Percentiles rank a stretch among this genome's conserved stretches.
phyloP scores from a whole-genome alignment of 2,797 vertebrate species.

The Lophius americanus region DNA sequence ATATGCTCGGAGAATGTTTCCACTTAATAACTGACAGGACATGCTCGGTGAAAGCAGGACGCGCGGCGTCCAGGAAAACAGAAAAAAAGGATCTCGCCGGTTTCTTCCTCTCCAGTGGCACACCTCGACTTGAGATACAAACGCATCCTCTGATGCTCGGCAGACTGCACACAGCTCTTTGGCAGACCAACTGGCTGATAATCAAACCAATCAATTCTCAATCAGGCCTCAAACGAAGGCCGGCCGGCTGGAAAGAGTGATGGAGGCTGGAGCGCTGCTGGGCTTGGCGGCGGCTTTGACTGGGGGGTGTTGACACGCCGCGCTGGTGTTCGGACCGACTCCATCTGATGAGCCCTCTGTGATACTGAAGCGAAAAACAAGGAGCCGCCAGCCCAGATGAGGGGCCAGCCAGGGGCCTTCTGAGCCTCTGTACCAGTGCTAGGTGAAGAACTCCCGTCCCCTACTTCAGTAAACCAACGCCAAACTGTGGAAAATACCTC shows the following conservation, averaged over 20 bases:
- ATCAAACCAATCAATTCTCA: conserved; percentile 26
- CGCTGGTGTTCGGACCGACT: conserved; percentile 32
- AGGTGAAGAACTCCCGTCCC: no score
- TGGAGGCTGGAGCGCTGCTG: conserved; percentile 21
- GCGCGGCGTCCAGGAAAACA: conserved; percentile 15
- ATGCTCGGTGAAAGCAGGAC: conserved; percentile 22
- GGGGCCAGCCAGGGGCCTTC: conserved; percentile 53
- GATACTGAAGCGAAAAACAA: conserved; percentile 17
- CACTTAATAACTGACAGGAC: conserved; percentile 40
- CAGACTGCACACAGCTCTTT: conserved; percentile 25
- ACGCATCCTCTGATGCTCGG: background rate
- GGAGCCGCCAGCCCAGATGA: conserved; percentile 40
- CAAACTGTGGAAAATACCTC: conserved; percentile 47
- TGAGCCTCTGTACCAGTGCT: conserved; percentile 28
- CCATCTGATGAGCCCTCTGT: conserved; percentile 15
- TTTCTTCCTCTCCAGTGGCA: conserved; percentile 13
- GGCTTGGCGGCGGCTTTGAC: conserved; percentile 34
- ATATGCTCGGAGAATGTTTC: conserved; percentile 54
- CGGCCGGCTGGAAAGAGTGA: conserved; percentile 19
- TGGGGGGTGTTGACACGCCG: conserved; percentile 23
- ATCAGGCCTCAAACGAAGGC: conserved; percentile 24
- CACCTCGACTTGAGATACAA: conserved; percentile 17
- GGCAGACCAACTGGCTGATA: conserved; percentile 16
- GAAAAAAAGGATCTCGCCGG: conserved; percentile 4
- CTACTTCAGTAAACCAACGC: conserved; percentile 63